phyloP scores from a whole-genome alignment of 2,113 vertebrate species.

The Erpornis zantholeuca region DNA sequence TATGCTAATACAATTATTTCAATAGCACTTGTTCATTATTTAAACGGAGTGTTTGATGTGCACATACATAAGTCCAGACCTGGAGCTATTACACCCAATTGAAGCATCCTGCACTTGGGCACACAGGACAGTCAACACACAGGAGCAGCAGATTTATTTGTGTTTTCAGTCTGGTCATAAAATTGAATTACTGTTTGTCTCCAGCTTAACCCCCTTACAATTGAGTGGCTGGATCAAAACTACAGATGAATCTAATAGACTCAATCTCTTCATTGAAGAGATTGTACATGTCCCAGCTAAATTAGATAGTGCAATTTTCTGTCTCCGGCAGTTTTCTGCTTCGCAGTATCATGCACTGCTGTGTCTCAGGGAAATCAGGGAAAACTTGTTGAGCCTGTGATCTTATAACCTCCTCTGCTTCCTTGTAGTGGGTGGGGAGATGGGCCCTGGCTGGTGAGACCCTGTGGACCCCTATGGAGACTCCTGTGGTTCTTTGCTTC shows the following conservation, averaged over 20 bases:
- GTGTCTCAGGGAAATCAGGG: neutral
- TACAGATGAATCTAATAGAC: conserved; percentile 9
- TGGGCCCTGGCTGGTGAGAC: neutral
- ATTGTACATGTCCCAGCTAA: neutral
- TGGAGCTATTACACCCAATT: conserved; percentile 22
- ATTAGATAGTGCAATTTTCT: neutral
- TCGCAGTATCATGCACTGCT: neutral
- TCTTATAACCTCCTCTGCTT: neutral
- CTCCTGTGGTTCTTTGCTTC: neutral
- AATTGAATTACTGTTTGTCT: conserved; percentile 6
- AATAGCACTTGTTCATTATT: conserved; percentile 9
- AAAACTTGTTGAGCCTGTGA: neutral
- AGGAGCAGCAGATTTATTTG: neutral
- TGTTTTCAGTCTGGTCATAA: conserved; percentile 9
- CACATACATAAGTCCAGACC: neutral
- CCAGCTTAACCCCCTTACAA: conserved; percentile 2
- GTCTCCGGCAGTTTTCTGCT: neutral
- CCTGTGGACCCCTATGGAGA: neutral
- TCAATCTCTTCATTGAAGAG: conserved; percentile 3
- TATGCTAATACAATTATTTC: conserved; percentile 54
- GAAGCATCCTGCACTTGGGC: conserved; percentile 3
- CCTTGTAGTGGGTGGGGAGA: too few species aligned
- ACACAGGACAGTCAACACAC: neutral
- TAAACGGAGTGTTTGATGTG: neutral
- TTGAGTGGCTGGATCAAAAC: conserved; percentile 3